A percentile compares a stretch with the other conserved stretches of the same genome.
Conservation (phyloP, 1,140 invertebrate species). For the Mya arenaria region DNA sequence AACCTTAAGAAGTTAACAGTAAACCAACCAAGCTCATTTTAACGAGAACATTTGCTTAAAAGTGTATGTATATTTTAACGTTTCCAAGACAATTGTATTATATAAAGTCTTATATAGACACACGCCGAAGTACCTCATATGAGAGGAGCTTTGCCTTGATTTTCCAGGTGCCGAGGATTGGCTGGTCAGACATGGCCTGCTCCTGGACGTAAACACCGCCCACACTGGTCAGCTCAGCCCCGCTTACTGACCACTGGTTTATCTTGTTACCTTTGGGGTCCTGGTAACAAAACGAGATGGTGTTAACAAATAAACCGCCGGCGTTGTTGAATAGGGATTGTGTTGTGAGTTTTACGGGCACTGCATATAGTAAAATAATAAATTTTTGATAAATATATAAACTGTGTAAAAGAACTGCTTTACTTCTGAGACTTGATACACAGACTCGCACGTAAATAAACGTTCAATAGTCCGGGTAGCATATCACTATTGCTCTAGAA, state of each 20-base stretch:
- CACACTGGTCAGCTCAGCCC: constrained; percentile 1
- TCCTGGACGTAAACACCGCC: constrained; percentile 58
- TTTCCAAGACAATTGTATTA: background rate
- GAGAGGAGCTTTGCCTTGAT: constrained; percentile 55
- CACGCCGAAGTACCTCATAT: background rate
- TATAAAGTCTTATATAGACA: background rate
- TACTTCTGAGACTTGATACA: too few relatives aligned
- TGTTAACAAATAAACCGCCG: background rate
- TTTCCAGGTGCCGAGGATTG: constrained; percentile 66
- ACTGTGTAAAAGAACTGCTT: background rate
- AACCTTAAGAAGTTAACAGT: background rate
- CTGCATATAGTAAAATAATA: background rate
- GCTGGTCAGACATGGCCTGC: constrained; percentile 58
- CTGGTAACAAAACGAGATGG: constrained; percentile 34
- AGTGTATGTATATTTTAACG: background rate
- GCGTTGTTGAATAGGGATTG: background rate
- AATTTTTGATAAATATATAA: background rate
- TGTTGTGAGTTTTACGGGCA: background rate
- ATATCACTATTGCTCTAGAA: too few relatives aligned
- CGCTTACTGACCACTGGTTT: constrained; percentile 60
- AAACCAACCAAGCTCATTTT: background rate
- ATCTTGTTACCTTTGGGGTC: constrained; percentile 69
- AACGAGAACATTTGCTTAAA: background rate
- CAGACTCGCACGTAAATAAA: too few relatives aligned
- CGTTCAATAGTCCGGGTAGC: too few relatives aligned